phyloP scores from a whole-genome alignment of 2,113 vertebrate species.

The Corydoras sp. region DNA sequence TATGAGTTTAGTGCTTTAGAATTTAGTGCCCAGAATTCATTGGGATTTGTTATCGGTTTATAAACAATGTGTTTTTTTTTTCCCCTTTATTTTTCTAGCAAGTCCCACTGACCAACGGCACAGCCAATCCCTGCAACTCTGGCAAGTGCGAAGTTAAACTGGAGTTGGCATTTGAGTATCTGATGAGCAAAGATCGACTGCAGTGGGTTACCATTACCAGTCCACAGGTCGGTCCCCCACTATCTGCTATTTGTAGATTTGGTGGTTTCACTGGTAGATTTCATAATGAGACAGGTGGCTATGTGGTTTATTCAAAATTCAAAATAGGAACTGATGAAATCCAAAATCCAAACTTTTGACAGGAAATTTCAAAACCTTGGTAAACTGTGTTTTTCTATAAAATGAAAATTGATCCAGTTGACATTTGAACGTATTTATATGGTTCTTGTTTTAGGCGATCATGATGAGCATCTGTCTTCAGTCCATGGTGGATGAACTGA shows the following conservation, averaged over 20 bases:
- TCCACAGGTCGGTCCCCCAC: slow-evolving; percentile 75
- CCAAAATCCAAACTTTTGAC: too few species aligned
- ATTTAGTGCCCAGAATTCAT: too few species aligned
- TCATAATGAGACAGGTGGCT: too few species aligned
- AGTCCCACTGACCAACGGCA: slow-evolving; percentile 82
- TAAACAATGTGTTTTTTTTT: slow-evolving; percentile 11
- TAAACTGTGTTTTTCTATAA: too few species aligned
- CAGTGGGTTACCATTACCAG: slow-evolving; percentile 99
- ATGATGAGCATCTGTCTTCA: slow-evolving; percentile 99
- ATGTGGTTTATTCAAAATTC: too few species aligned
- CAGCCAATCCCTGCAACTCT: slow-evolving; percentile 70
- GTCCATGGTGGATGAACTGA: slow-evolving; percentile 97
- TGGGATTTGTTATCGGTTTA: too few species aligned
- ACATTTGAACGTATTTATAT: neutral
- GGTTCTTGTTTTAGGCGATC: slow-evolving; percentile 75
- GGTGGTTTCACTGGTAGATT: too few species aligned
- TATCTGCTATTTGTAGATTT: too few species aligned
- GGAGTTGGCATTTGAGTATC: slow-evolving; percentile 94
- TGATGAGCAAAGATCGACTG: slow-evolving; percentile 97
- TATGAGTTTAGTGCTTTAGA: too few species aligned
- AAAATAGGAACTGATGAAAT: too few species aligned
- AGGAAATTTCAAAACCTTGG: too few species aligned
- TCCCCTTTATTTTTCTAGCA: slow-evolving; percentile 51
- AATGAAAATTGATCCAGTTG: too few species aligned
- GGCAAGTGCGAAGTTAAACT: slow-evolving; percentile 86